A percentile compares a stretch with the other conserved stretches of the same genome.
Conservation (phyloP, 2,888 invertebrate genomes). For the Scelioninae gen. 1 region DNA sequence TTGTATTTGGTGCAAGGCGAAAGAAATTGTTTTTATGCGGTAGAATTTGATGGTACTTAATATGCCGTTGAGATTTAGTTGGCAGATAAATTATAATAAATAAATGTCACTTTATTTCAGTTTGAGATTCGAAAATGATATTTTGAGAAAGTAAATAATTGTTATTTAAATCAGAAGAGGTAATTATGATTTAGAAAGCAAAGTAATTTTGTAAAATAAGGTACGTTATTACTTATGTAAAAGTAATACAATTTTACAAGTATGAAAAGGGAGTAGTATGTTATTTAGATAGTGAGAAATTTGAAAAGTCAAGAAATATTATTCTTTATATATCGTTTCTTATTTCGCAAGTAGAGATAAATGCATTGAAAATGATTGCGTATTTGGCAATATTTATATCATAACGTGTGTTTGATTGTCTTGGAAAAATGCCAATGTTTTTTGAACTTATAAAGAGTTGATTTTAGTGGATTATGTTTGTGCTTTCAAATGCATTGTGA, state of each 20-base stretch:
- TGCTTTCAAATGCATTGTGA: background rate
- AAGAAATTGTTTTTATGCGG: background rate
- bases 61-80: background rate
- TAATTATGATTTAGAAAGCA: slow-evolving; percentile 10
- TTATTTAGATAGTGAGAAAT: background rate
- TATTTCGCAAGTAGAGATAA: background rate
- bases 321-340: too few relatives aligned
- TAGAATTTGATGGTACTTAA: background rate
- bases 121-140: background rate
- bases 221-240: background rate
- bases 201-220: slow-evolving; percentile 1
- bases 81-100: background rate
- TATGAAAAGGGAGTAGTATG: background rate
- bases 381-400: background rate
- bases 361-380: background rate
- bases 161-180: background rate
- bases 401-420: background rate
- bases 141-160: slow-evolving; percentile 17
- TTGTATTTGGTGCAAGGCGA: background rate
- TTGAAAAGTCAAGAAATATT: background rate
- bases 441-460: background rate
- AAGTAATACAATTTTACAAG: background rate
- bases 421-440: slow-evolving; percentile 9
- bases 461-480: background rate
- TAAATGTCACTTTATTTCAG: background rate